Evolutionary conservation across 2,113 vertebrate species (phyloP).

Genomic region (Scytalopus superciliaris): DNA sequence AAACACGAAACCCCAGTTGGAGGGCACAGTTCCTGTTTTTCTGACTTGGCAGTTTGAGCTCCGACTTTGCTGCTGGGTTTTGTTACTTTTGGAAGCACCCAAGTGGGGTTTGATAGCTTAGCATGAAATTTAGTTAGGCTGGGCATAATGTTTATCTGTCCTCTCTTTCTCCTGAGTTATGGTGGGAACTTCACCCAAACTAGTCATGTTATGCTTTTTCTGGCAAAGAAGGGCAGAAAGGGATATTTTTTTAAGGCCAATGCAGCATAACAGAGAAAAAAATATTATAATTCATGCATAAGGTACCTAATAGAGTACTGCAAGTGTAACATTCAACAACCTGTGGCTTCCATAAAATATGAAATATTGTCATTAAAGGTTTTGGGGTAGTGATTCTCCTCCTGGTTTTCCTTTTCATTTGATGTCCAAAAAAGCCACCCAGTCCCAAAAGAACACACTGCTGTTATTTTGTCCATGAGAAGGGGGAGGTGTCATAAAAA

Average conservation of each 20-base stretch:
- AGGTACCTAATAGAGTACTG: background rate
- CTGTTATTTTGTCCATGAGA: background rate
- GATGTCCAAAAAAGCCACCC: background rate
- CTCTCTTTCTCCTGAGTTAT: background rate
- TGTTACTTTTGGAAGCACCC: background rate
- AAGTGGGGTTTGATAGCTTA: background rate
- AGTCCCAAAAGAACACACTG: fast-evolving
- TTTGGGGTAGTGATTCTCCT: background rate
- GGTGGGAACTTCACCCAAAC: background rate
- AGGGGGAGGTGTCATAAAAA: background rate
- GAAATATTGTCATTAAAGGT: background rate
- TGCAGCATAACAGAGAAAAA: background rate
- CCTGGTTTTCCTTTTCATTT: background rate
- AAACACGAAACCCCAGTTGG: slow-evolving; percentile 9
- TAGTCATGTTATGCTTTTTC: background rate
- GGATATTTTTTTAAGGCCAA: background rate
- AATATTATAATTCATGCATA: background rate
- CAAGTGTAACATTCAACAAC: background rate
- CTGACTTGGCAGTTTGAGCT: background rate
- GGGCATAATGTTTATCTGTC: fast-evolving
- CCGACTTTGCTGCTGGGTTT: background rate
- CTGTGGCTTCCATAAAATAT: background rate
- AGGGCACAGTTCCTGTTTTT: slow-evolving; percentile 56
- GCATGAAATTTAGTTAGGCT: too few species aligned
- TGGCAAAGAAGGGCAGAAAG: background rate